Base-by-base conservation (phyloP, 1,140 invertebrate species). In the Hypothenemus hampei region DNA sequence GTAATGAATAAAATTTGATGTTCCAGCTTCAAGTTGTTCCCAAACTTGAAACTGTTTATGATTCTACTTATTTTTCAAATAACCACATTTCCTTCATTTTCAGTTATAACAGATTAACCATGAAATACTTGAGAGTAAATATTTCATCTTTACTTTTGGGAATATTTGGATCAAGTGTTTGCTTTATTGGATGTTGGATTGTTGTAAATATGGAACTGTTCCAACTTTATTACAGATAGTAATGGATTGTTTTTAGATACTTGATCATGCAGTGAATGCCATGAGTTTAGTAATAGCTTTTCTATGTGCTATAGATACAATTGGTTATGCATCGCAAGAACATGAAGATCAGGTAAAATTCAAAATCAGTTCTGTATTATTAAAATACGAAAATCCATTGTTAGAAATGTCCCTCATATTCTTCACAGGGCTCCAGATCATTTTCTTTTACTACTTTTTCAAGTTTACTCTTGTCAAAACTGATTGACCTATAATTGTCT, bases 281-380 rank as follows among this genome's bases (percentile, higher is more conserved):
- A 37, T 11, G 1, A 15, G 35, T 11, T 1, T 44, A 3, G 3
- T 26, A 13, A 4, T n/a, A 6, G 3, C 8, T 15, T 44, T 26
- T n/a, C 10, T 44, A 3, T 4, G 23, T 26, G 23, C 10, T 16
- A 8, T 44, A 4, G 22, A 44, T 8, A 44, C 26, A 23, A 13
- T 44, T 8, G 7, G 8, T 13, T 6, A n/a, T 26, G 10, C 41
- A 8, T 21, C 18, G 4, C 41, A 44, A 15, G 15, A 23, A 4
- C 15, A 44, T 44, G 21, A 44, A 26, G 41, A 44, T 15, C 21
- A 15, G 13, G 41, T 44, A 44, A 24, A 13, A 8, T 16, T 37
- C 16, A 13, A 8, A 13, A 13, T 7, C 6, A 37, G 8, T 13
- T 4, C 2, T 1, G 15, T 16, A 2, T 37, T 13, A 16, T 8